These are phyloP conservation scores for Amphimallon solstitiale DNA, from an alignment of 2,888 invertebrate species.

Conservation along the genomic window DNA sequence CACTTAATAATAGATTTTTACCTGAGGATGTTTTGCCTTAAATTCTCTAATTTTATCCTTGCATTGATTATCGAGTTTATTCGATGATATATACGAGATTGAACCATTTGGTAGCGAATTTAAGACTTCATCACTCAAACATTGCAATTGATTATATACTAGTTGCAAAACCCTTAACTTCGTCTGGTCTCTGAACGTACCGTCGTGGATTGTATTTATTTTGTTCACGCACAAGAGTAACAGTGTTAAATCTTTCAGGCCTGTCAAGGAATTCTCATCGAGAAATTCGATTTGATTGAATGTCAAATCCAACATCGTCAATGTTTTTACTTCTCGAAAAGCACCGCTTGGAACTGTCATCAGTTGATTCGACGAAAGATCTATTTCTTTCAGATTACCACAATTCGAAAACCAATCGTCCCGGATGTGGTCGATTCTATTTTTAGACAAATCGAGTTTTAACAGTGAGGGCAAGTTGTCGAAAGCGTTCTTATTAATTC, in stretches of 20 bases:
- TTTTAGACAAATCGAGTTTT: conserved; percentile 14
- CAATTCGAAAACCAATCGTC: neutral
- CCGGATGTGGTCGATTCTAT: conserved; percentile 10
- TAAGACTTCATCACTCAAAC: conserved; percentile 4
- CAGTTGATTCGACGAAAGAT: conserved; percentile 7
- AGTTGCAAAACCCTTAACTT: conserved; percentile 1
- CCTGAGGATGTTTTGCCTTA: neutral
- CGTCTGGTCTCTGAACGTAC: neutral
- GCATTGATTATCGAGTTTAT: neutral
- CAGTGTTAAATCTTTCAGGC: neutral
- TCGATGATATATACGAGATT: neutral
- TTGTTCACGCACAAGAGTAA: neutral
- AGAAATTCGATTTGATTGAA: neutral
- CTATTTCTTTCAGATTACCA: neutral
- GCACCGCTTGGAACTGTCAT: conserved; percentile 6
- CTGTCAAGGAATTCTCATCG: neutral
- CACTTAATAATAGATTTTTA: conserved; percentile 6
- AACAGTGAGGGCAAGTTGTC: neutral
- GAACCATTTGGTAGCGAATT: neutral
- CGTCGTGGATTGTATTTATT: neutral
- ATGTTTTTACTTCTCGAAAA: neutral
- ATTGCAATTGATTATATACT: neutral
- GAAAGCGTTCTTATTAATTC: conserved; percentile 14
- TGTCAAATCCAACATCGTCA: conserved; percentile 6
- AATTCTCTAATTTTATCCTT: neutral